Evolutionary conservation across 2,888 invertebrate species (phyloP), one percentile per base, ranked within the genome.

Genomic region (Pandemis corylana): DNA sequence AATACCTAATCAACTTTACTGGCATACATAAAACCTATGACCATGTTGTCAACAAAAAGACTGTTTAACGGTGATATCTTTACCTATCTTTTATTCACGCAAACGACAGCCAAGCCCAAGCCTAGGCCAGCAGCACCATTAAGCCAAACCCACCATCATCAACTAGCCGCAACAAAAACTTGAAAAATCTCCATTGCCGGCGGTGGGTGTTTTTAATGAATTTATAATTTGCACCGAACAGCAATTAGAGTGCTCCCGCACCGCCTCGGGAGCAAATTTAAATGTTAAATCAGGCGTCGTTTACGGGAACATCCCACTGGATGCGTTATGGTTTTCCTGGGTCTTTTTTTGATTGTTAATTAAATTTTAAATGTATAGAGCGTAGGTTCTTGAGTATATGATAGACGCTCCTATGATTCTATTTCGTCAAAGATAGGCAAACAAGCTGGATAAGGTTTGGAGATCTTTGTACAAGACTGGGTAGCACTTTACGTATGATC

Each of bases 221-320:
- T 91, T 91, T 91, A 89, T 91, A 92, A 92, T 91, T 91, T 90
- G 89, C 87, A 80, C 84, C 85, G 75, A 63, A 77, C 80, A 82
- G 86, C 88, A 88, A 90, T 90, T 90, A 89, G 86, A 85, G 80
- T 66, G 77, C 84, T 83, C 82, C 85, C 81, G 81, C 83, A 83
- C 83, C 78, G 91, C 91, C 91, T 77, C 77, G 46, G 89, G 90
- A 85, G 76, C 79, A 78, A 85, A 88, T 87, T 90, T 89, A 87
- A 89, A 89, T 86, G 87, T 83, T 89, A 87, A 88, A 86, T 86
- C 85, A 82, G 82, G 80, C 79, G 53, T 82, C 84, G 82, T 87
- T 87, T 83, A 82, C 82, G 80, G 80, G 85, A 83, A 79, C 84
- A 53, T 5, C 75, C 75, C 75, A 75, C 75, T 63, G 51, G 15